Percentiles rank a stretch among this genome's conserved stretches.
Evolutionary conservation across 2,888 invertebrate species (phyloP).

Genomic region (Drosophila mayaguana): DNA sequence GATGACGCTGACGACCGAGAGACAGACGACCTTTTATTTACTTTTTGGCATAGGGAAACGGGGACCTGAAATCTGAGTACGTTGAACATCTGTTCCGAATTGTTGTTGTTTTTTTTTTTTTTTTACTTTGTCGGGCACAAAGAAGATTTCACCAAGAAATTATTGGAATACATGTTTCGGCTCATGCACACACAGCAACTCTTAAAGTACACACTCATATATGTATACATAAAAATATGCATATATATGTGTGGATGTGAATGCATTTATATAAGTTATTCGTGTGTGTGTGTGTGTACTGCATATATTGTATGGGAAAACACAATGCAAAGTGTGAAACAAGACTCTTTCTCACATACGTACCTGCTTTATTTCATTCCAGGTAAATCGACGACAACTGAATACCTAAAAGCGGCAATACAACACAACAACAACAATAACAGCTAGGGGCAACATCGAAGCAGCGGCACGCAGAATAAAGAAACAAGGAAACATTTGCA

Average conservation of each 20-base stretch:
- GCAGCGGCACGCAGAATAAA: constrained; percentile 73
- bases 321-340: constrained; percentile 77
- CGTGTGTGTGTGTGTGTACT: constrained; percentile 24
- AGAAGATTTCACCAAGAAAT: constrained; percentile 75
- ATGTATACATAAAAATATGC: constrained; percentile 1
- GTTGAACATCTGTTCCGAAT: constrained; percentile 72
- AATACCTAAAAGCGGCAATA: constrained; percentile 73
- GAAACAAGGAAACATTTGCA: constrained; percentile 80
- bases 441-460: constrained; percentile 55
- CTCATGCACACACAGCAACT: constrained; percentile 36
- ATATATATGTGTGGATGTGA: constrained; percentile 29
- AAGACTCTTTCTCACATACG: constrained; percentile 75
- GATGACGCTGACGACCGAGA: constrained; percentile 21
- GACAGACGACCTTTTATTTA: constrained; percentile 61
- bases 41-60: constrained; percentile 52
- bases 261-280: constrained; percentile 49
- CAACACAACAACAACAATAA: constrained; percentile 27
- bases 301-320: constrained; percentile 43
- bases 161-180: constrained; percentile 44
- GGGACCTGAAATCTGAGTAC: constrained; percentile 70
- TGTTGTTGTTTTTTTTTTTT: constrained; percentile 11
- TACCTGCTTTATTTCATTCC: constrained; percentile 80
- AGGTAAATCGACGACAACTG: constrained; percentile 76
- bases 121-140: constrained; percentile 34
- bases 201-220: constrained; percentile 18